phyloP scores from a whole-genome alignment of 1,140 invertebrate genomes.

The Orius insidiosus region DNA sequence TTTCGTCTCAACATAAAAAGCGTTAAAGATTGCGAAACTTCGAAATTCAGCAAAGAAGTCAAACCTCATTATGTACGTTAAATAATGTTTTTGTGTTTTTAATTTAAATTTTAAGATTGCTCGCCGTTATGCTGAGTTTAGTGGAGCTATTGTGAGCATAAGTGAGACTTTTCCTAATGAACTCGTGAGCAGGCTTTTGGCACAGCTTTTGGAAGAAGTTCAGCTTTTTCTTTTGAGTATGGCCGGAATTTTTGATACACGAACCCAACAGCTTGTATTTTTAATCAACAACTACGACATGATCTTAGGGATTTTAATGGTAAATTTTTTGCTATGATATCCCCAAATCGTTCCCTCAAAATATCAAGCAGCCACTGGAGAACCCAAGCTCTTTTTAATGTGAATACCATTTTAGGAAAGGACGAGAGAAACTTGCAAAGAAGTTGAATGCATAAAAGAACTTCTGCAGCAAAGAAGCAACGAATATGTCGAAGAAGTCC shows the following conservation, averaged over 20 bases:
- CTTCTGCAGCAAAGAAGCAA: constrained; percentile 70
- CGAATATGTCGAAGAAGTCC: constrained; percentile 93
- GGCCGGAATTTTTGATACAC: constrained; percentile 79
- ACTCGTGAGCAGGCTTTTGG: constrained; percentile 51
- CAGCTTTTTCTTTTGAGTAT: constrained; percentile 53
- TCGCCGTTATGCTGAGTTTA: constrained; percentile 92
- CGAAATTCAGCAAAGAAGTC: constrained; percentile 76
- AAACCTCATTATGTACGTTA: constrained; percentile 86
- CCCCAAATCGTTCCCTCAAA: no score
- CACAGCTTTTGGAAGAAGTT: constrained; percentile 79
- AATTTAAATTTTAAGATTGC: constrained; percentile 53
- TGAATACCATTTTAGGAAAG: no score
- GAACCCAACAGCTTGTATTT: constrained; percentile 93
- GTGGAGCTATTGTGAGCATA: constrained; percentile 83
- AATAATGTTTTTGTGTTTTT: constrained; percentile 2
- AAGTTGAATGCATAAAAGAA: constrained; percentile 82
- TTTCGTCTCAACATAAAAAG: constrained; percentile 87
- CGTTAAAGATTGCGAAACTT: constrained; percentile 80
- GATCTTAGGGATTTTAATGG: constrained; percentile 80
- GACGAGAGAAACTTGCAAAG: constrained; percentile 85
- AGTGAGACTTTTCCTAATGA: constrained; percentile 86
- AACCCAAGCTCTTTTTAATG: no score
- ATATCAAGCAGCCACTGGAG: no score
- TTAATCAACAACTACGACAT: constrained; percentile 99
- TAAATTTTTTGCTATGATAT: constrained; percentile 29